phyloP scores from a whole-genome alignment of 1,140 invertebrate species.

The Cydia fagiglandana region DNA sequence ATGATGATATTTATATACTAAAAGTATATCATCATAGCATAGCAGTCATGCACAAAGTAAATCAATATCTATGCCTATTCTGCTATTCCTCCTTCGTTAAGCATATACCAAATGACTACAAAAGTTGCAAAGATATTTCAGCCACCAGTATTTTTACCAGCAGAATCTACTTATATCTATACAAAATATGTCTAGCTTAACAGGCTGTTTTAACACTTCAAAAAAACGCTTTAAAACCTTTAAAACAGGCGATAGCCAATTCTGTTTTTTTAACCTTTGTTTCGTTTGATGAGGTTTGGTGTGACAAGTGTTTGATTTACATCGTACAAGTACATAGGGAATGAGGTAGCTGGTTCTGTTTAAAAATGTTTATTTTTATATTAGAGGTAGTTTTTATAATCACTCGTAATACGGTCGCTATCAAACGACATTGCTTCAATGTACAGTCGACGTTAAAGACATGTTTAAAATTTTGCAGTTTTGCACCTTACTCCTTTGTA shows the following conservation, averaged over 20 bases:
- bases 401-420: neutral
- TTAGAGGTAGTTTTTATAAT: neutral
- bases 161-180: neutral
- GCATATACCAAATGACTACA: neutral
- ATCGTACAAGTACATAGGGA: neutral
- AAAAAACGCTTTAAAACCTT: too few relatives aligned
- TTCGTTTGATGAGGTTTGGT: neutral
- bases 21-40: too few relatives aligned
- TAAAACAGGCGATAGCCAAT: neutral
- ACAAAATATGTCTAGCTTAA: neutral
- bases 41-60: too few relatives aligned
- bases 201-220: neutral
- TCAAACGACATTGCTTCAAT: neutral
- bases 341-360: neutral
- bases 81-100: neutral
- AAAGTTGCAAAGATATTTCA: neutral
- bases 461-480: too few relatives aligned
- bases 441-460: too few relatives aligned
- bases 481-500: too few relatives aligned
- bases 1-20: too few relatives aligned
- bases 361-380: neutral
- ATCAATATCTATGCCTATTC: too few relatives aligned
- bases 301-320: neutral
- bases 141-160: neutral
- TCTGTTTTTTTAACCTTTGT: neutral